Evolutionary conservation across 2,888 invertebrate species (phyloP).

Genomic region (Ophion costatus): DNA sequence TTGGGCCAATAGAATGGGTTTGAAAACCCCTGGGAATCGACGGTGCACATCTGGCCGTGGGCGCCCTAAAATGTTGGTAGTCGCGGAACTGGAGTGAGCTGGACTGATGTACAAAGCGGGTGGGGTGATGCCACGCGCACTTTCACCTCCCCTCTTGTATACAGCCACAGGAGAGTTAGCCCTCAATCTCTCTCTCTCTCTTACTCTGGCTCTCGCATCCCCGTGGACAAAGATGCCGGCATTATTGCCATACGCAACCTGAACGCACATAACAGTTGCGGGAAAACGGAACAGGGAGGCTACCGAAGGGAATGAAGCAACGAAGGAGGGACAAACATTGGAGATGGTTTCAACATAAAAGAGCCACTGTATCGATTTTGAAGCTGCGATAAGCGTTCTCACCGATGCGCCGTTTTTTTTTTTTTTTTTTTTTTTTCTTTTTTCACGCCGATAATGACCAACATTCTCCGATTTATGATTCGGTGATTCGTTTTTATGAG

Average conservation of each 20-base stretch:
- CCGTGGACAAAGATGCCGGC: conserved; percentile 42
- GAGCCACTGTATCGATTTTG: conserved; percentile 44
- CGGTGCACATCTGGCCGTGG: conserved; percentile 79
- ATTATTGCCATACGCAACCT: conserved; percentile 61
- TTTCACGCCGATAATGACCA: not conserved
- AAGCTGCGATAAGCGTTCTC: conserved; percentile 33
- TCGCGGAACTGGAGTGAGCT: conserved; percentile 59
- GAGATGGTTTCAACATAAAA: conserved; percentile 28
- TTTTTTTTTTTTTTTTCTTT: no score
- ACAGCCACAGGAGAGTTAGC: conserved; percentile 58
- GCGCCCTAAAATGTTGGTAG: conserved; percentile 76
- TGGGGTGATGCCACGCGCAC: conserved; percentile 61
- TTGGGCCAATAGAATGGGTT: conserved; percentile 44
- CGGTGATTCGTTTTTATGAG: no score
- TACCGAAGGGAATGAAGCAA: conserved; percentile 33
- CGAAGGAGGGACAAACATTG: conserved; percentile 8
- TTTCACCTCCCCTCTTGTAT: conserved; percentile 64
- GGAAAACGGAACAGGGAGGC: conserved; percentile 44
- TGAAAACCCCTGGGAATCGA: conserved; percentile 77
- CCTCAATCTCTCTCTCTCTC: conserved; percentile 31
- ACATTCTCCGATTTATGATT: not conserved
- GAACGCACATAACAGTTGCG: conserved; percentile 54
- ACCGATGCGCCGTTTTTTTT: conserved; percentile 12
- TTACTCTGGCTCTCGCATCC: not conserved
- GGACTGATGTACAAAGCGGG: conserved; percentile 77